A percentile compares a stretch with the other conserved stretches of the same genome.
These are phyloP conservation scores for Eupelmus urozonus DNA, from an alignment of 2,888 invertebrate species.

Conservation along the genomic window DNA sequence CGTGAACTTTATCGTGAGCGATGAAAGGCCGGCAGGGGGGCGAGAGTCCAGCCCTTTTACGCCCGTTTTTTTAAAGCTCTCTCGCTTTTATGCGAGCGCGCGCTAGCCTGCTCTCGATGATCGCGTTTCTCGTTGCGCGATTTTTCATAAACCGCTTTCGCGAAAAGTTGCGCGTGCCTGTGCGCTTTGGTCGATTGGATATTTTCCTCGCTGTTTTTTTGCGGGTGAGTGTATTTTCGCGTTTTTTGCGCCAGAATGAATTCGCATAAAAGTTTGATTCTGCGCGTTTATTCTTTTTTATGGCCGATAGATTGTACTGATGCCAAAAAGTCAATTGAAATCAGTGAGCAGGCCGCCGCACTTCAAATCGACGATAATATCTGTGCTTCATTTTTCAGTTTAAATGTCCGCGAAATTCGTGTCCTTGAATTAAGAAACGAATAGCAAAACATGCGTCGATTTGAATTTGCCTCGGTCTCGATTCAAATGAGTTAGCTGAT, in stretches of 20 bases:
- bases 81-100: slow-evolving; percentile 11
- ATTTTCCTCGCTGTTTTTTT: not conserved
- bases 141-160: slow-evolving; percentile 55
- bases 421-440: not conserved
- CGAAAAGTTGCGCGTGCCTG: slow-evolving; percentile 4
- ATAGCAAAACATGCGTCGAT: not conserved
- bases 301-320: not conserved
- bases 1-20: slow-evolving; percentile 22
- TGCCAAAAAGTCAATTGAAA: slow-evolving; percentile 40
- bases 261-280: not conserved
- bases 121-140: slow-evolving; percentile 28
- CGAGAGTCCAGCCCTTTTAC: slow-evolving; percentile 29
- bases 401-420: no score
- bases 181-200: slow-evolving; percentile 48
- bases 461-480: no score
- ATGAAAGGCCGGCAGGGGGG: slow-evolving; percentile 23
- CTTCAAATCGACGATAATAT: not conserved
- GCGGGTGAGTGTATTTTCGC: slow-evolving; percentile 38
- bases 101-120: slow-evolving; percentile 6
- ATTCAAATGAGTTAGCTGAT: not conserved
- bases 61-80: slow-evolving; percentile 37
- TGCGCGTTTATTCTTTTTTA: not conserved
- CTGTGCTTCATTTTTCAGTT: slow-evolving; percentile 1
- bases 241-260: slow-evolving; percentile 32
- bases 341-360: not conserved